A percentile compares a stretch with the other conserved stretches of the same genome.
Evolutionary conservation across 1,140 invertebrate genomes (phyloP).

Genomic region (Euglossa dilemma): DNA sequence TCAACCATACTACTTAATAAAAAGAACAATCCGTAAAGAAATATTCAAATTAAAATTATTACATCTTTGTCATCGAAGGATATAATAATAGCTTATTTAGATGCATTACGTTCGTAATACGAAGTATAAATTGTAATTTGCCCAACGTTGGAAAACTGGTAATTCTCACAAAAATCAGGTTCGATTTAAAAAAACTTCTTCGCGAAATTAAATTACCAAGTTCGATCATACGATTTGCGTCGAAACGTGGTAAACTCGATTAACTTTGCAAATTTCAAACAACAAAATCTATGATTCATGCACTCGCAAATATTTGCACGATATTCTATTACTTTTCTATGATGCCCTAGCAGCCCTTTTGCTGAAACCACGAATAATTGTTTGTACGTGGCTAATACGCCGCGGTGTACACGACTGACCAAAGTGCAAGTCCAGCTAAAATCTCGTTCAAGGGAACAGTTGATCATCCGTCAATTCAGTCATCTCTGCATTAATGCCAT

Average conservation of each 20-base stretch:
- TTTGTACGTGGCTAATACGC: slow-evolving; percentile 31
- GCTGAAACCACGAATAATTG: slow-evolving; percentile 14
- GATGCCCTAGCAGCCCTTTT: slow-evolving; percentile 33
- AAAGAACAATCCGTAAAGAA: too few relatives aligned
- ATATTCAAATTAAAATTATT: too few relatives aligned
- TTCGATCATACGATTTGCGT: background rate
- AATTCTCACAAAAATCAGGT: background rate
- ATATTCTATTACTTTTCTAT: slow-evolving; percentile 38
- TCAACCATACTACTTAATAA: too few relatives aligned
- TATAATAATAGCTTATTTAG: too few relatives aligned
- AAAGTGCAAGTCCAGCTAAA: slow-evolving; percentile 26
- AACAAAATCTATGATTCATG: slow-evolving; percentile 27
- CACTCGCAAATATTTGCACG: slow-evolving; percentile 36
- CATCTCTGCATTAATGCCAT: background rate
- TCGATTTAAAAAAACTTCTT: background rate
- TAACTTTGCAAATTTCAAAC: slow-evolving; percentile 19
- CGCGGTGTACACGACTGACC: background rate
- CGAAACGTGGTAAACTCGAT: slow-evolving; percentile 16
- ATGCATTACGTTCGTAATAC: too few relatives aligned
- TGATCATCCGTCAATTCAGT: background rate
- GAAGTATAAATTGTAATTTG: too few relatives aligned
- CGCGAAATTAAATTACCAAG: slow-evolving; percentile 22
- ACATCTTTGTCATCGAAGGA: too few relatives aligned
- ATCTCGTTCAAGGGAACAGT: background rate
- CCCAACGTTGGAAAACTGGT: background rate